These are phyloP conservation scores for Laticauda laticaudata DNA, from an alignment of 2,113 vertebrate genomes.

Conservation along the genomic window DNA sequence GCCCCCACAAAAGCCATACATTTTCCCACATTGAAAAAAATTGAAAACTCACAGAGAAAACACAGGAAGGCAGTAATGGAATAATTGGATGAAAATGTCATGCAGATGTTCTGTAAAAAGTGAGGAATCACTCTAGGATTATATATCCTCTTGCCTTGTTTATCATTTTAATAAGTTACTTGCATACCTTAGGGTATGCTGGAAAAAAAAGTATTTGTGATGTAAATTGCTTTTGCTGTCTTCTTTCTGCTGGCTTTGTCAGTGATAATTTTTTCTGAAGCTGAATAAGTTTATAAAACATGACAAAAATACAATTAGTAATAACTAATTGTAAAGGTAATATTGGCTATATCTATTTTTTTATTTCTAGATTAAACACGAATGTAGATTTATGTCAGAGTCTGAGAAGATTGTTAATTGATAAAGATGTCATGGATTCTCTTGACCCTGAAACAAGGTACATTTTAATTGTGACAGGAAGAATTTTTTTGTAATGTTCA, in stretches of 20 bases:
- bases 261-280: not conserved
- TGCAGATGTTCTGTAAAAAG: not conserved
- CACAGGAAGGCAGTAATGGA: not conserved
- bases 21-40: not conserved
- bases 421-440: conserved; percentile 74
- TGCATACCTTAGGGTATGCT: not conserved
- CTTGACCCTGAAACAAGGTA: conserved; percentile 93
- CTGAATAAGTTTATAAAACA: not conserved
- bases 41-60: not conserved
- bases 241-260: not conserved
- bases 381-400: conserved; percentile 90
- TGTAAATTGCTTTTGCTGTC: not conserved
- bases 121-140: not conserved
- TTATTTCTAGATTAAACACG: conserved; percentile 87
- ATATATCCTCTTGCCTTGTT: not conserved
- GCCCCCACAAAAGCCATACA: not conserved
- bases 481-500: not conserved
- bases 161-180: not conserved
- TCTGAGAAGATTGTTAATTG: conserved; percentile 79
- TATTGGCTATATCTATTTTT: conserved; percentile 25
- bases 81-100: not conserved
- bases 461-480: not conserved
- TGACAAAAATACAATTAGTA: conserved; percentile 12
- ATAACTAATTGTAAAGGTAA: conserved; percentile 1
- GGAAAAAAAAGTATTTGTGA: not conserved